These are phyloP conservation scores for Gasteruption jaculator DNA, from an alignment of 2,888 invertebrate genomes.

Conservation along the genomic window DNA sequence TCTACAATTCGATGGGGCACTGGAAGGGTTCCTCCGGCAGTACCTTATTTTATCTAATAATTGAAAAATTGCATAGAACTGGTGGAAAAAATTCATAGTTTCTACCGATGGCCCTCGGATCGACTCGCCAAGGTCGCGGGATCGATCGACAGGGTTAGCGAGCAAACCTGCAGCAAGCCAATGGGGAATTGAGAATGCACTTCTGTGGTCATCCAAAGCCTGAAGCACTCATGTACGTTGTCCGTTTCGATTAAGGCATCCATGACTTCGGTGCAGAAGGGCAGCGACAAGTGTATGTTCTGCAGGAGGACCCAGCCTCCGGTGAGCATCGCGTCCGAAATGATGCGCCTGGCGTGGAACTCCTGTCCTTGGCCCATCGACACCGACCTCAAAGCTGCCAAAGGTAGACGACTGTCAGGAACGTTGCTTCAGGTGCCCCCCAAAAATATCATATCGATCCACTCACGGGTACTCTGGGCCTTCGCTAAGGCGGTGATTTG, in stretches of 20 bases:
- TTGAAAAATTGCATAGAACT: too few species aligned
- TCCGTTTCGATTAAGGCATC: slow-evolving; percentile 84
- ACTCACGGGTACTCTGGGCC: slow-evolving; percentile 75
- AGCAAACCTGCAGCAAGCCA: slow-evolving; percentile 58
- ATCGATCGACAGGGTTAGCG: too few species aligned
- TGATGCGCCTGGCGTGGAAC: slow-evolving; percentile 77
- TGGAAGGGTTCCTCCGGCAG: too few species aligned
- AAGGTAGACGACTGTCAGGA: slow-evolving; percentile 14
- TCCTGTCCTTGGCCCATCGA: slow-evolving; percentile 99
- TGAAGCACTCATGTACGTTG: slow-evolving; percentile 75
- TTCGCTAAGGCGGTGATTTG: slow-evolving; percentile 87
- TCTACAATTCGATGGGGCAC: too few species aligned
- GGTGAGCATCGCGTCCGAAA: slow-evolving; percentile 69
- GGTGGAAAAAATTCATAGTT: too few species aligned
- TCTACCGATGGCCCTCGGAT: too few species aligned
- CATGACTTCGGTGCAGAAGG: slow-evolving; percentile 90
- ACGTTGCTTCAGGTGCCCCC: background rate
- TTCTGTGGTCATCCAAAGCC: slow-evolving; percentile 94
- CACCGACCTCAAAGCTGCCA: slow-evolving; percentile 72
- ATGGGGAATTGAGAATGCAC: slow-evolving; percentile 92
- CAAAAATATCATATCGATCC: background rate
- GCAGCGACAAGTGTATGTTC: slow-evolving; percentile 92
- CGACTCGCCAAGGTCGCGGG: too few species aligned
- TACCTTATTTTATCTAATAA: too few species aligned
- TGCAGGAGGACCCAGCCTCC: slow-evolving; percentile 95